Evolutionary conservation across 2,113 vertebrate genomes (phyloP), one percentile per base, ranked within the genome.

Genomic region (Nannospalax galili): DNA sequence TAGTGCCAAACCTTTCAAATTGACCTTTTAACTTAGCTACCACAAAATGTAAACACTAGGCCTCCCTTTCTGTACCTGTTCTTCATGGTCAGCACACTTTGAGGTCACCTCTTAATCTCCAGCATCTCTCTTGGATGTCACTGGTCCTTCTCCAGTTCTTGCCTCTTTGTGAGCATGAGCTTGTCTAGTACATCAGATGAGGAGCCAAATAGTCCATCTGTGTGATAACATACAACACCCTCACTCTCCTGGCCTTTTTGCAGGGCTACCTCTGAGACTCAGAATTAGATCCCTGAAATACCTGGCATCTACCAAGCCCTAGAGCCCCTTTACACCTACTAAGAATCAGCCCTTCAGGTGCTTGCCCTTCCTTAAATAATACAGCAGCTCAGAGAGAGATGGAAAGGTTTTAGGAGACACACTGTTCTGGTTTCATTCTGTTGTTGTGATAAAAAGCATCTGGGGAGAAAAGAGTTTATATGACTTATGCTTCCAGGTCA

Each of bases 201-300:
- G 10, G 48, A 14, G 15, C 16, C 48, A 32, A 12, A 7, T 20
- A 37, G 17, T 64, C 15, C 67, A 62, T 1, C 8, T 58, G 15
- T 14, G 2, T 3, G 19, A n/a, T 6, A 17, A 8, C 20, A 48
- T 10, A 28, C 62, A 22, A 2, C 3, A 35, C 4, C 19, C n/a
- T 58, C n/a, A 56, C 7, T 11, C 28, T 65, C 65, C 67, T 9
- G 58, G 69, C 16, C 40, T 79, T 5, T 0, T 58, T 14, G 26
- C 8, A 4, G 11, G n/a, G 16, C 72, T 91, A 35, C 32, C 26
- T 35, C 67, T 56, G 37, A 72, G 35, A 45, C 26, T 82, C 7
- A 16, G 70, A n/a, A 5, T 2, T n/a, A 15, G 37, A 60, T 30
- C 17, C 30, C 42, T 28, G 20, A 52, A 81, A 42, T 70, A 9